These are phyloP conservation scores for Drosophila arizonae DNA, from an alignment of 1,140 invertebrate genomes.

Conservation along the genomic window DNA sequence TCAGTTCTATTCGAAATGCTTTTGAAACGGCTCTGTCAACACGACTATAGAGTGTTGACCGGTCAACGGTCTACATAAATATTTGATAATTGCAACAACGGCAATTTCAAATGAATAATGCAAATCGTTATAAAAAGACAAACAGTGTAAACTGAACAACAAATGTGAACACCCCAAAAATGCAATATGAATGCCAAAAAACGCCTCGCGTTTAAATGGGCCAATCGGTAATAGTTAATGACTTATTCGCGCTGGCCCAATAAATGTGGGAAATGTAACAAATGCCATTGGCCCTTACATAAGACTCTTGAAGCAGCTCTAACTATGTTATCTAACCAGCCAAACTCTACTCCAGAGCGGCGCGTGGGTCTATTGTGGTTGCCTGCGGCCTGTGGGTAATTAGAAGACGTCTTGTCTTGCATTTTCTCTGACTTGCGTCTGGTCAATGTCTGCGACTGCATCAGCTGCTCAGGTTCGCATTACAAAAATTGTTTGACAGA, in stretches of 20 bases:
- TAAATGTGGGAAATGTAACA: constrained; percentile 50
- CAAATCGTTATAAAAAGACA: constrained; percentile 17
- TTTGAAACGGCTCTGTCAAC: neutral
- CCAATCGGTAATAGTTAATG: constrained; percentile 44
- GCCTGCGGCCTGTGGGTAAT: constrained; percentile 47
- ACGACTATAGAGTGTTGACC: neutral
- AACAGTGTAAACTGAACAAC: neutral
- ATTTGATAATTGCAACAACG: constrained; percentile 28
- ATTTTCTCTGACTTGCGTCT: constrained; percentile 31
- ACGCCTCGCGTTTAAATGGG: constrained; percentile 6
- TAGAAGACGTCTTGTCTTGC: constrained; percentile 27
- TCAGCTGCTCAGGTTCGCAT: constrained; percentile 45
- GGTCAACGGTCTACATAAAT: constrained; percentile 14
- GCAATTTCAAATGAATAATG: constrained; percentile 44
- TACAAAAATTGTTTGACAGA: constrained; percentile 52
- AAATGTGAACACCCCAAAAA: neutral
- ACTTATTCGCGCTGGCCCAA: neutral
- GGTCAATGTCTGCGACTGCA: constrained; percentile 38
- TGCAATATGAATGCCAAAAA: constrained; percentile 15
- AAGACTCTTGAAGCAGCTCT: neutral
- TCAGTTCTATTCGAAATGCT: neutral
- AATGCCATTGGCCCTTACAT: constrained; percentile 19
- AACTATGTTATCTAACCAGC: neutral
- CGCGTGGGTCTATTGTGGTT: constrained; percentile 7
- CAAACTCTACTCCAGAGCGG: neutral